Base-by-base conservation (phyloP, 1,140 invertebrate species). In the Lysiphlebus fabarum region DNA sequence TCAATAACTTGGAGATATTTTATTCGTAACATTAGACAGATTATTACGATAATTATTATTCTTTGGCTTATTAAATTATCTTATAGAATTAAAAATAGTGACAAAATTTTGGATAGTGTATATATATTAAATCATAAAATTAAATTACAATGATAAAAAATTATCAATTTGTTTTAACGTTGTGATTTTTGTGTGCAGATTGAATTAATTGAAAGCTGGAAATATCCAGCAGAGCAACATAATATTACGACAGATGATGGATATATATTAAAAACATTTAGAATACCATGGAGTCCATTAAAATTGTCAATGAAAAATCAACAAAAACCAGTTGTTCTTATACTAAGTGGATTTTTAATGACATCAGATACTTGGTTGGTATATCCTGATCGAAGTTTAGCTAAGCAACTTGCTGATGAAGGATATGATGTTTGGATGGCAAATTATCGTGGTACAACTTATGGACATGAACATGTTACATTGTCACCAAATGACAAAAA, bases 381-480 rank as follows among this genome's bases (percentile, higher is more conserved):
- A 17, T 11, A 26, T 8, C 47, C 26, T 0, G 26, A 34, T 26
- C 33, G 47, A n/a, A 49, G 47, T 34, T 34, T 49, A 33, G 47
- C 26, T 51, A 47, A 12, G 2, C 12, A 8, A 11, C 5, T n/a
- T 26, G 75, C 78, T 3, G 78, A 83, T 65, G 58, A 60, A 34
- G 78, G 78, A 9, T 83, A 77, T 58, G 81, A 82, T 63, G 82
- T 83, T 7, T 83, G 82, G 82, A 43, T 84, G 40, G 78, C 76
- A 0, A 82, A 82, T 63, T 68, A 68, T 26, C 61, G 82, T 7
- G 82, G 82, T 8, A 82, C 81, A 58, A 67, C 69, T 4, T 83
- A 83, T 59, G 80, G 78, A 0, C 55, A 61, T 12, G 62, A 62
- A 7, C 77, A 78, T 65, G 51, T 64, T 1, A 56, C 54, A 6